Evolutionary conservation across 1,140 invertebrate species (phyloP).

Genomic region (Phthorimaea operculella): DNA sequence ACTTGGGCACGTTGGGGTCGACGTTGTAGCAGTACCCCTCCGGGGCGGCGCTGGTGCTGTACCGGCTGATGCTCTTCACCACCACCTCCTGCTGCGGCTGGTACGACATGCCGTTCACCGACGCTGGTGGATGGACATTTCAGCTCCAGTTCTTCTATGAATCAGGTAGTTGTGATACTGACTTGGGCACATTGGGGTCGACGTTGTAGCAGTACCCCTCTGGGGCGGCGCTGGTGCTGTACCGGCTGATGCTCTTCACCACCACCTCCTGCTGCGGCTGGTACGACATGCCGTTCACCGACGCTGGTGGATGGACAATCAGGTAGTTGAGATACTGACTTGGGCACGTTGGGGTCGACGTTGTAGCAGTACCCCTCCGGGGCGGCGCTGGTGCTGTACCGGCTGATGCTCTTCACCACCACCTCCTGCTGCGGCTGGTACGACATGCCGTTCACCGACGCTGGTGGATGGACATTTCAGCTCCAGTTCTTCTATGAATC

Average conservation of each 20-base stretch:
- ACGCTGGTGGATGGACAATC: constrained; percentile 28
- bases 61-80: constrained; percentile 59
- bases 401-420: constrained; percentile 58
- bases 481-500: too few species aligned
- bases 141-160: too few species aligned
- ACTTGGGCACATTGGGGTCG: constrained; percentile 62
- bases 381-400: constrained; percentile 58
- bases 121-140: constrained; percentile 28
- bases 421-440: constrained; percentile 56
- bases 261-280: constrained; percentile 55
- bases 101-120: constrained; percentile 52
- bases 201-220: constrained; percentile 66
- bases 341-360: constrained; percentile 61
- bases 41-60: constrained; percentile 57
- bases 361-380: constrained; percentile 66
- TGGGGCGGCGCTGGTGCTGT: constrained; percentile 57
- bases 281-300: constrained; percentile 52
- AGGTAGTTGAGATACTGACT: constrained; percentile 58
- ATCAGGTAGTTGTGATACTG: too few species aligned
- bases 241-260: constrained; percentile 59
- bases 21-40: constrained; percentile 66
- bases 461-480: too few species aligned
- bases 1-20: constrained; percentile 64
- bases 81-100: constrained; percentile 55
- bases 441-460: constrained; percentile 49